Base-by-base conservation (phyloP, 2,888 invertebrate species). In the Rhingia campestris region DNA sequence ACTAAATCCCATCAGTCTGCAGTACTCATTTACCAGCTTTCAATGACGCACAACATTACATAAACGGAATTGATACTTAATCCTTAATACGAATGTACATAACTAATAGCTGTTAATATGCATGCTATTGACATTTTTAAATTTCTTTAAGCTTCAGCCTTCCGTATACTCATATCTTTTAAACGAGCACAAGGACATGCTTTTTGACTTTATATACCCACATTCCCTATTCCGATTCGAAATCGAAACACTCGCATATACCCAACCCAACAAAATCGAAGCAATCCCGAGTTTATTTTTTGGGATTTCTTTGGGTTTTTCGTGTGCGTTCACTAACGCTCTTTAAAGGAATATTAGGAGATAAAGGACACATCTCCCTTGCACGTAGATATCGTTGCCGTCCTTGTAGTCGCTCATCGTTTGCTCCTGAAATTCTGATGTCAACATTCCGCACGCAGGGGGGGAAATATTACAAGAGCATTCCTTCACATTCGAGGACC, bases 401-500 rank as follows among this genome's bases (percentile, higher is more conserved):
- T 77, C 61, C 72, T 67, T 37, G 49, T 54, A 32, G 64, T 53
- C 45, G 49, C 45, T 72, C 51, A 64, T 58, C 35, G 53, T 43
- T 59, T 63, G 70, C 6, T 2, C 59, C 67, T 72, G 49, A 59
- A 54, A 53, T 61, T 43, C 43, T 81, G 76, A 73, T 73, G 51
- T 67, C 63, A 74, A 63, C 51, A 70, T 81, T 70, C 67, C 58
- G 43, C 54, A 61, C 47, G 39, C 0, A 43, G 37, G 41, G 49
- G 54, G 37, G 22, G 39, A 30, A 32, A 32, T 66, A 76, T 76
- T 66, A 76, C 72, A 63, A 77, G 59, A 33, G 45, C 67, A 81
- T 77, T 77, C 77, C 51, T 81, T 77, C 61, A 77, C 74, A 69
- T 74, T 67, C 53, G 67, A 75, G 75, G 66, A 75, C 75, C 59